Evolutionary conservation across 2,113 vertebrate genomes (phyloP).

Genomic region (Leiothrix lutea): DNA sequence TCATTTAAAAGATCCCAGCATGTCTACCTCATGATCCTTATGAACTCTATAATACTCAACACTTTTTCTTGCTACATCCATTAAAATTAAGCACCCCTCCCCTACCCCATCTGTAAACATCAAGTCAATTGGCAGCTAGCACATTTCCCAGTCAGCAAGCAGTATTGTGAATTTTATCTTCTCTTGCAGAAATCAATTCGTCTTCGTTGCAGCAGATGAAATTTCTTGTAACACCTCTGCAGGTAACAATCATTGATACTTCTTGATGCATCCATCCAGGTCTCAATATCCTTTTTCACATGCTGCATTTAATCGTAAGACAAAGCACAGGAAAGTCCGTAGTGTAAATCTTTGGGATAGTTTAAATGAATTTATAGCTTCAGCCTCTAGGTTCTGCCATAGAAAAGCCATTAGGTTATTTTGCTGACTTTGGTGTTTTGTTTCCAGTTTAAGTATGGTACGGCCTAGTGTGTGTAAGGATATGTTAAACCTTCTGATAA

Average conservation of each 20-base stretch:
- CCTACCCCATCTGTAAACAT: slow-evolving; percentile 78
- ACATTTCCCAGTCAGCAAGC: slow-evolving; percentile 87
- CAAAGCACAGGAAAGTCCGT: slow-evolving; percentile 60
- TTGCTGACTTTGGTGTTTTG: slow-evolving; percentile 70
- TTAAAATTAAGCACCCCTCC: slow-evolving; percentile 75
- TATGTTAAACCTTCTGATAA: slow-evolving; percentile 19
- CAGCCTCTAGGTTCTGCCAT: slow-evolving; percentile 54
- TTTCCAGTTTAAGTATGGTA: slow-evolving; percentile 55
- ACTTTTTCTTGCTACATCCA: slow-evolving; percentile 77
- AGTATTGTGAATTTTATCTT: slow-evolving; percentile 98
- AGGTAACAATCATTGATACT: slow-evolving; percentile 94
- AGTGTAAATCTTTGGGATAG: slow-evolving; percentile 50
- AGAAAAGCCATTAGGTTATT: slow-evolving; percentile 44
- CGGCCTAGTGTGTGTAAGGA: slow-evolving; percentile 47
- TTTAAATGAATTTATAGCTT: slow-evolving; percentile 51
- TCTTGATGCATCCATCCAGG: slow-evolving; percentile 86
- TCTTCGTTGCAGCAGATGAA: slow-evolving; percentile 97
- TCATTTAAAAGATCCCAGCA: slow-evolving; percentile 73
- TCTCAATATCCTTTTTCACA: slow-evolving; percentile 84
- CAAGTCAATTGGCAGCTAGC: slow-evolving; percentile 82
- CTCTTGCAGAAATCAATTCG: slow-evolving; percentile 97
- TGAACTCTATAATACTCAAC: slow-evolving; percentile 60
- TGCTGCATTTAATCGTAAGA: slow-evolving; percentile 77
- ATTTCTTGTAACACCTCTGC: slow-evolving; percentile 97
- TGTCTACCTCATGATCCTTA: slow-evolving; percentile 76